Conservation (phyloP, 2,113 vertebrate species). For the Tachuris rubrigastra region DNA sequence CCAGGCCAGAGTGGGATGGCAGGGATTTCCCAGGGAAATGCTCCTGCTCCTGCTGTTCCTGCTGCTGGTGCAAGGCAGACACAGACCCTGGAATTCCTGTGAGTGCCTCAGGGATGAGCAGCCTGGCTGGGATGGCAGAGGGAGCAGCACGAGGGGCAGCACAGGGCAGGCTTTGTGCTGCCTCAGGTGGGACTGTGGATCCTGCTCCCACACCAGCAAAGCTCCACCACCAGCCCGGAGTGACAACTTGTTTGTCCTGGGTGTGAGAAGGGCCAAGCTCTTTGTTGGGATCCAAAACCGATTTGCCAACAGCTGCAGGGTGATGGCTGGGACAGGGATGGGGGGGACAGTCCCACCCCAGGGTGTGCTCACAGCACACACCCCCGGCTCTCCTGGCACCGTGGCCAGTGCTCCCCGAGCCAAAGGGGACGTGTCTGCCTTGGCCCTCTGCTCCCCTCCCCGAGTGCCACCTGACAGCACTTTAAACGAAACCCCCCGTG, state of each 20-base stretch:
- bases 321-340: neutral
- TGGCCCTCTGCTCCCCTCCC: neutral
- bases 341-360: neutral
- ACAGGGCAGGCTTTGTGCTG: neutral
- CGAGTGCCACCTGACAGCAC: neutral
- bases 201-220: neutral
- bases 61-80: neutral
- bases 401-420: neutral
- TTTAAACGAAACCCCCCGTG: neutral
- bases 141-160: neutral
- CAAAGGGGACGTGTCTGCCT: neutral
- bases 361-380: fast-evolving
- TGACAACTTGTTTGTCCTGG: too few species aligned
- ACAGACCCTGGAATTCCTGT: neutral
- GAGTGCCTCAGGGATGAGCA: neutral
- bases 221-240: neutral
- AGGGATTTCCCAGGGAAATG: neutral
- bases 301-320: neutral
- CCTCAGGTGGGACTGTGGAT: fast-evolving
- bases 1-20: neutral
- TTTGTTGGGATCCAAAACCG: neutral
- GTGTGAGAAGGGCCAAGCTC: neutral
- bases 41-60: neutral
- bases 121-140: neutral
- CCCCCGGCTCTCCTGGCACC: neutral